These are phyloP conservation scores for Sanderia malayensis DNA, from an alignment of 30 jellyfish, hydroid and myxozoan genomes.

Conservation along the genomic window DNA sequence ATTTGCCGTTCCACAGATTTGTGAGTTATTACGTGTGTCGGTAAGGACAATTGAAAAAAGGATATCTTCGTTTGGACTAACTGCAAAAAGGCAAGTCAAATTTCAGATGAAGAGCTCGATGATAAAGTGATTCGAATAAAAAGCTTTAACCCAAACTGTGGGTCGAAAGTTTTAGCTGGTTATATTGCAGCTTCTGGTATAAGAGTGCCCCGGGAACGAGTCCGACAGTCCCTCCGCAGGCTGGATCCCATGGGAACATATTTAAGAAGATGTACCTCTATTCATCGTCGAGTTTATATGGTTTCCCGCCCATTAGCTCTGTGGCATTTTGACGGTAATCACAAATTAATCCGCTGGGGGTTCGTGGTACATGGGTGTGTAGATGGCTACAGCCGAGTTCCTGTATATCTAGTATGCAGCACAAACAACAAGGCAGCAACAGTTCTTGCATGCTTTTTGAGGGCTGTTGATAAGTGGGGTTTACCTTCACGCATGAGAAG, in stretches of 20 bases:
- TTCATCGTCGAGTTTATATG: not conserved
- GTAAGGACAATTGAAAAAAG: not conserved
- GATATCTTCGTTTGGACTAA: not conserved
- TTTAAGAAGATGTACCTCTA: not conserved
- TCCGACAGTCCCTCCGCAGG: not conserved
- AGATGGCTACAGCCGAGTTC: constrained; percentile 10
- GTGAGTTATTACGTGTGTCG: not conserved
- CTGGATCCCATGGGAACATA: not conserved
- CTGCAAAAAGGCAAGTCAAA: not conserved
- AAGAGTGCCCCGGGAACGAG: not conserved
- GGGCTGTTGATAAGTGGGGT: not conserved
- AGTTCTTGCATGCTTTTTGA: not conserved
- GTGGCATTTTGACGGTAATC: constrained; percentile 3
- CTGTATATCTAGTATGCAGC: constrained; percentile 5
- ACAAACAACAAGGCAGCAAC: constrained; percentile 2
- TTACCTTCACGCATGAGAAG: not conserved
- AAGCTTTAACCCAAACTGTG: constrained; percentile 6
- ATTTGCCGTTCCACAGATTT: not conserved
- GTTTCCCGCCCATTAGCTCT: constrained; percentile 8
- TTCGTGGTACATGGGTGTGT: constrained; percentile 1
- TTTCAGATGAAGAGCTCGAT: not conserved
- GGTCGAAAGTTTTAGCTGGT: constrained; percentile 6
- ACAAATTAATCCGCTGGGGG: constrained; percentile 12
- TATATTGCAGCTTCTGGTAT: not conserved
- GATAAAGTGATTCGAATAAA: not conserved